phyloP scores from a whole-genome alignment of 2,113 vertebrate species.

The Hylia prasina region DNA sequence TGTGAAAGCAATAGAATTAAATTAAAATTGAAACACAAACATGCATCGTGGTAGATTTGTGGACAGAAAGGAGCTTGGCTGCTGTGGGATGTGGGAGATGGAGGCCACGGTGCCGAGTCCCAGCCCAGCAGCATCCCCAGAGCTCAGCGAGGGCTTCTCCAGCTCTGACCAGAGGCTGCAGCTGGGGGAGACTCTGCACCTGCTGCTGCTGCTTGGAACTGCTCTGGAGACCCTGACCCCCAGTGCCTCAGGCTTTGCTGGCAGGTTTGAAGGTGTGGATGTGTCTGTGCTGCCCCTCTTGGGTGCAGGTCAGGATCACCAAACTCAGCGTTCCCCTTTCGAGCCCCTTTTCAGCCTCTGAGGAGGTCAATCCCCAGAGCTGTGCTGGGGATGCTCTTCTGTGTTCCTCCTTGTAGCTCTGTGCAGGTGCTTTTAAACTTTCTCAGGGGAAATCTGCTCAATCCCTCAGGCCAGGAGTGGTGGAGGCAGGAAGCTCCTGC shows the following conservation, averaged over 20 bases:
- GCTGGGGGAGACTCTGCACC: background rate
- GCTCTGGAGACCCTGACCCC: background rate
- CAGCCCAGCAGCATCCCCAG: background rate
- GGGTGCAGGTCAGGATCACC: background rate
- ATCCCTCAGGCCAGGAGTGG: background rate
- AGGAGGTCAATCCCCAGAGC: background rate
- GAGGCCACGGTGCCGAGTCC: background rate
- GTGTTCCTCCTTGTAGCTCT: background rate
- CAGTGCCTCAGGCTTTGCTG: accelerated
- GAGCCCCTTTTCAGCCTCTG: background rate
- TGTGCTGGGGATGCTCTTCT: background rate
- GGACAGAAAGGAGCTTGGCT: background rate
- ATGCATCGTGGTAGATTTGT: constrained; percentile 17
- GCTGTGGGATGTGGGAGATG: background rate
- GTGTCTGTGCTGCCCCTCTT: background rate
- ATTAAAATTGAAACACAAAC: constrained; percentile 53
- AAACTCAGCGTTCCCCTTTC: background rate
- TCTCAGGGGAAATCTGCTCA: background rate
- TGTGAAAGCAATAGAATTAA: constrained; percentile 46
- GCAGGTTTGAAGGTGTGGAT: background rate
- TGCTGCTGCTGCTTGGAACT: background rate
- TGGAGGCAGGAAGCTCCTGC: background rate
- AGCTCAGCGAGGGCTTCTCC: accelerated
- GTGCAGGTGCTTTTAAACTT: constrained; percentile 12
- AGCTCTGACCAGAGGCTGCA: background rate